Evolutionary conservation across 2,797 vertebrate species (phyloP).

Genomic region (Thaleichthys pacificus): DNA sequence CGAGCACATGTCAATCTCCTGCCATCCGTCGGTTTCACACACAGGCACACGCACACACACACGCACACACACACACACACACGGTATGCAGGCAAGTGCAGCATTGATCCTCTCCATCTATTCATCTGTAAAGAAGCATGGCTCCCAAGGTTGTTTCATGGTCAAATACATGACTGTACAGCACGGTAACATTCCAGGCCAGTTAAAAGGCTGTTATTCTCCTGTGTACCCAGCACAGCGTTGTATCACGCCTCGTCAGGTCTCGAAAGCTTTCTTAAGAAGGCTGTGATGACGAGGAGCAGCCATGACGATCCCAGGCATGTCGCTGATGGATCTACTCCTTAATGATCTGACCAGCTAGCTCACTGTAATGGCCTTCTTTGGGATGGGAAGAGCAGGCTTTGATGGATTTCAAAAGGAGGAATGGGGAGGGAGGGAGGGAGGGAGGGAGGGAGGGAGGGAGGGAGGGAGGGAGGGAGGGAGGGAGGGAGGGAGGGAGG

Average conservation of each 20-base stretch:
- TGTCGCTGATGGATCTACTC: constrained; percentile 25
- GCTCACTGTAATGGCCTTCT: constrained; percentile 16
- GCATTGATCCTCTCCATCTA: background rate
- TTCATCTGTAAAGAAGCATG: background rate
- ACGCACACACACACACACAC: background rate
- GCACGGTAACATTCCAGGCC: constrained; percentile 17
- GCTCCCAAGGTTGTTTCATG: constrained; percentile 22
- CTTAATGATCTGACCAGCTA: constrained; percentile 27
- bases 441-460: background rate
- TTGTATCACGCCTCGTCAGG: background rate
- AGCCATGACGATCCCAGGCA: constrained; percentile 5
- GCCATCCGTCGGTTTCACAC: background rate
- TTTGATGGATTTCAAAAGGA: constrained; percentile 12
- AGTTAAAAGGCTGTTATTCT: constrained; percentile 18
- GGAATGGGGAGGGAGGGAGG: constrained; percentile 5
- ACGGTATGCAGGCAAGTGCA: no score
- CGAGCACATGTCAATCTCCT: background rate
- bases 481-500: no score
- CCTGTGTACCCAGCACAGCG: constrained; percentile 2
- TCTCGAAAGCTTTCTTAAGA: background rate
- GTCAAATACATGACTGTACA: constrained; percentile 23
- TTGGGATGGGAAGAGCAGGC: constrained; percentile 6
- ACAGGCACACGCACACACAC: background rate
- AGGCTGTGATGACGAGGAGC: constrained; percentile 5
- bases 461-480: no score